Conservation (phyloP, 2,113 vertebrate species). For the Odontesthes bonariensis region DNA sequence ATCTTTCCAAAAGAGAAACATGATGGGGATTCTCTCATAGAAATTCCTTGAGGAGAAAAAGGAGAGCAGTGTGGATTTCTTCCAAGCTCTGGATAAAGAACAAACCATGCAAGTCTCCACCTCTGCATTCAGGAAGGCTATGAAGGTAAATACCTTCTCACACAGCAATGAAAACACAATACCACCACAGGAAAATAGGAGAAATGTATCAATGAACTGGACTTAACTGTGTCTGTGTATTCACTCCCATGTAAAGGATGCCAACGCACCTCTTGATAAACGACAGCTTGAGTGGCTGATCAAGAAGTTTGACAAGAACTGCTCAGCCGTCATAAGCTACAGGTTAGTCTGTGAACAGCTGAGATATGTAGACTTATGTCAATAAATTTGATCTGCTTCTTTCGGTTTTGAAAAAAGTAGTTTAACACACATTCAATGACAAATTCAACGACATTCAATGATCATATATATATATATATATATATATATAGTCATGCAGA, state of each 20-base stretch:
- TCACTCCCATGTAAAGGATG: conserved; percentile 58
- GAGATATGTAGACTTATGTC: too few relatives aligned
- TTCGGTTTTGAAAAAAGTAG: too few relatives aligned
- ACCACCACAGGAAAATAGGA: too few relatives aligned
- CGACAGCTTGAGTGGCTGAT: conserved; percentile 76
- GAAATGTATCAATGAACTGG: too few relatives aligned
- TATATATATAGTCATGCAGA: too few relatives aligned
- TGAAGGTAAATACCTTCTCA: conserved; percentile 24
- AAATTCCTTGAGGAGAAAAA: conserved; percentile 70
- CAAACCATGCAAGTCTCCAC: conserved; percentile 74
- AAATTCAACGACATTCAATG: too few relatives aligned
- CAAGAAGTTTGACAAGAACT: conserved; percentile 67
- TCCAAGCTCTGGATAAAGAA: conserved; percentile 71
- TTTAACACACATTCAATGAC: too few relatives aligned
- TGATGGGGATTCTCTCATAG: conserved; percentile 35
- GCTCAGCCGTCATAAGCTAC: conserved; percentile 73
- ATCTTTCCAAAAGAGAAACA: conserved; percentile 8
- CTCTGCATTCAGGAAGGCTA: conserved; percentile 68
- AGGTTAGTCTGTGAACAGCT: conserved; percentile 69
- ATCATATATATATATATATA: too few relatives aligned
- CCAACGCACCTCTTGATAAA: conserved; percentile 72
- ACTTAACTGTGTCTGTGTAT: neutral
- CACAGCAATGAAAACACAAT: neutral
- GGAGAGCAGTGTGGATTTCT: conserved; percentile 76
- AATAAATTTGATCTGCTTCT: too few relatives aligned